Conservation (phyloP, 2,797 vertebrate genomes). For the Sphenodon punctatus region DNA sequence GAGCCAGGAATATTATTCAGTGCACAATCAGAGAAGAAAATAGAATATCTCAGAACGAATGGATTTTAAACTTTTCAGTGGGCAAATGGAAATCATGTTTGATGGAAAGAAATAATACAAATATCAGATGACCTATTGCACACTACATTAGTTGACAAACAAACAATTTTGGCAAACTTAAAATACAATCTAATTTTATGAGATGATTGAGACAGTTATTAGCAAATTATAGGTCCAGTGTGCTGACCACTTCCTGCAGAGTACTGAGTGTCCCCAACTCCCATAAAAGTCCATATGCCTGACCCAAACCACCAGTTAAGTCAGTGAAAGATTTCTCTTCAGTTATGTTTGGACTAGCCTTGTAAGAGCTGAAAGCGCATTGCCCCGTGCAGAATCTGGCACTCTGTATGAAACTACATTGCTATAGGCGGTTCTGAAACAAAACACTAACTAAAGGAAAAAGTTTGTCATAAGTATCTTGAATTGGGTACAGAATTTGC, state of each 20-base stretch:
- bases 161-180: neutral
- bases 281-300: neutral
- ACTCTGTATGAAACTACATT: neutral
- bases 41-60: conserved; percentile 29
- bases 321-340: neutral
- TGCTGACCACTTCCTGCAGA: too few species aligned
- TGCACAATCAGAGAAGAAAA: conserved; percentile 53
- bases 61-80: neutral
- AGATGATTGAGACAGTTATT: neutral
- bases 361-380: neutral
- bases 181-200: neutral
- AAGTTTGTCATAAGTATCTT: neutral
- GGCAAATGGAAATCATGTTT: neutral
- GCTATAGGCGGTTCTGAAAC: neutral
- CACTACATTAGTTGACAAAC: neutral
- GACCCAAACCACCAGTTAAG: neutral
- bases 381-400: neutral
- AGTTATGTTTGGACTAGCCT: conserved; percentile 15
- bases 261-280: neutral
- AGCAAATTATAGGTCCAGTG: neutral
- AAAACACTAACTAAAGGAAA: neutral
- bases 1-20: conserved; percentile 58
- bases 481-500: neutral
- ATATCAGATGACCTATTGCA: neutral
- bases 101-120: neutral